Percentiles rank a stretch among this genome's conserved stretches.
Conservation (phyloP, 2,113 vertebrate species). For the Parotia lawesii region DNA sequence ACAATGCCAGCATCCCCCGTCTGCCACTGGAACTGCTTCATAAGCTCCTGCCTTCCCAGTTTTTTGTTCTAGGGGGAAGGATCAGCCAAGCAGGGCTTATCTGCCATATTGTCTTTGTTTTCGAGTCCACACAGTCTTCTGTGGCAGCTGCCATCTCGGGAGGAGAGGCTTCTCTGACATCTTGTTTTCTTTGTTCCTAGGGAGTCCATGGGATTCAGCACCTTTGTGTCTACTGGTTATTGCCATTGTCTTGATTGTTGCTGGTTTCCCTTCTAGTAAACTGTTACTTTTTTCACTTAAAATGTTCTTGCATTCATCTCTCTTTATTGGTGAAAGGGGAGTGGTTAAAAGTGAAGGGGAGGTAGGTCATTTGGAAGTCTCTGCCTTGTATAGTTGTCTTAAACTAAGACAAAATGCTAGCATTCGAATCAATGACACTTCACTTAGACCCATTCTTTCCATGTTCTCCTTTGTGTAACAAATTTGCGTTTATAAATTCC, state of each 20-base stretch:
- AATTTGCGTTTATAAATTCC: not conserved
- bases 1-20: too few relatives aligned
- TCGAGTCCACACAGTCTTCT: fast-evolving
- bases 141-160: not conserved
- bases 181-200: not conserved
- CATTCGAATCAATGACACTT: not conserved
- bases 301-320: not conserved
- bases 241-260: not conserved
- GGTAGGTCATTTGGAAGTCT: not conserved
- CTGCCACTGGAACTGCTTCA: not conserved
- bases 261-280: not conserved
- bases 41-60: too few relatives aligned
- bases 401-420: not conserved
- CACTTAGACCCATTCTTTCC: not conserved
- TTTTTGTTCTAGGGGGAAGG: not conserved
- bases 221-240: not conserved
- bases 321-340: not conserved
- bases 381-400: not conserved
- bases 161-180: not conserved
- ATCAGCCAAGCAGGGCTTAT: not conserved
- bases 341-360: not conserved
- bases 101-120: not conserved
- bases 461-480: fast-evolving
- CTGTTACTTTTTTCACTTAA: not conserved
- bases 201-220: fast-evolving